A percentile compares a stretch with the other conserved stretches of the same genome.
phyloP scores from a whole-genome alignment of 2,797 vertebrate species.

The Sebastes taczanowskii region DNA sequence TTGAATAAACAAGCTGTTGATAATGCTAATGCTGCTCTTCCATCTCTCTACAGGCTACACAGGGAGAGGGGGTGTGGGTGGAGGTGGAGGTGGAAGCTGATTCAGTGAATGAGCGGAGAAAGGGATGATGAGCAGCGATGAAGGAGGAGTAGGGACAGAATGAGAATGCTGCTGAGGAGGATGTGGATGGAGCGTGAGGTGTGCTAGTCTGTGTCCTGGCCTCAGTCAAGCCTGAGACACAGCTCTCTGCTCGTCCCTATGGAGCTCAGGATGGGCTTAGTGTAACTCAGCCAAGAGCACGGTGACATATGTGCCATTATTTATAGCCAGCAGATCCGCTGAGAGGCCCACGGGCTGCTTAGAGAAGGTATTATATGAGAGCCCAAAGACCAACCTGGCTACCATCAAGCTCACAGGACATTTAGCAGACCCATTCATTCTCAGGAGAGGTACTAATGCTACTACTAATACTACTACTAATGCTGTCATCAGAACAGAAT shows the following conservation, averaged over 20 bases:
- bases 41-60: background rate
- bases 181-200: background rate
- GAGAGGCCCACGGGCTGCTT: slow-evolving; percentile 69
- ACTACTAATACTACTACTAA: background rate
- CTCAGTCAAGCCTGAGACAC: background rate
- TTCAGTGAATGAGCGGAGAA: background rate
- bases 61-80: background rate
- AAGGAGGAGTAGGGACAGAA: background rate
- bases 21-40: background rate
- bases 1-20: slow-evolving; percentile 32
- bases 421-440: slow-evolving; percentile 2
- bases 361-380: slow-evolving; percentile 68
- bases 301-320: slow-evolving; percentile 77
- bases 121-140: background rate
- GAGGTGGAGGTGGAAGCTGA: background rate
- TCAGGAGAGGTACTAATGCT: background rate
- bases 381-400: slow-evolving; percentile 58
- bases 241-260: slow-evolving; percentile 18
- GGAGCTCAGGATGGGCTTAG: slow-evolving; percentile 61
- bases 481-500: slow-evolving; percentile 20
- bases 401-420: slow-evolving; percentile 20
- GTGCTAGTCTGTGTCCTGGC: background rate
- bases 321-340: slow-evolving; percentile 77
- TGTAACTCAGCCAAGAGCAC: slow-evolving; percentile 58
- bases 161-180: background rate